Conservation (phyloP, 2,113 vertebrate species). For the Syngnathus floridae region DNA sequence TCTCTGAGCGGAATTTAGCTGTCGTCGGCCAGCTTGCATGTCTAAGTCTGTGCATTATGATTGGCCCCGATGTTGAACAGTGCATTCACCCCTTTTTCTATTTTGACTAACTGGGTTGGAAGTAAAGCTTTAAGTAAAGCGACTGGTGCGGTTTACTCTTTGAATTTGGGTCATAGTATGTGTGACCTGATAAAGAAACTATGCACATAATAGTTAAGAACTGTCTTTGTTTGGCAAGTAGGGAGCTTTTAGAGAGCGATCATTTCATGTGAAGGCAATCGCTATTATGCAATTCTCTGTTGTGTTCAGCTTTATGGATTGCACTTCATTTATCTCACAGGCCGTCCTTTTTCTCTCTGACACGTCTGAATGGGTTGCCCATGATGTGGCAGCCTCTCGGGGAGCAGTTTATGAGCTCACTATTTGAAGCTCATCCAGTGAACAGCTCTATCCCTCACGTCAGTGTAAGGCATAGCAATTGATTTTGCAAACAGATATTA, state of each 20-base stretch:
- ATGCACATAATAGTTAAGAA: conserved; percentile 4
- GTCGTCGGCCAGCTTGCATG: neutral
- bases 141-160: conserved; percentile 12
- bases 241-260: conserved; percentile 16
- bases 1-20: neutral
- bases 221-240: conserved; percentile 17
- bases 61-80: neutral
- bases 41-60: neutral
- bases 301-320: conserved; percentile 24
- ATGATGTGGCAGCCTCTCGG: conserved; percentile 14
- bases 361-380: conserved; percentile 16
- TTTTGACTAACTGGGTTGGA: conserved; percentile 52
- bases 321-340: conserved; percentile 21
- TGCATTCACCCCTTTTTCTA: conserved; percentile 13
- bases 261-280: conserved; percentile 14
- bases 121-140: conserved; percentile 45
- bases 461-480: neutral
- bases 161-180: conserved; percentile 37
- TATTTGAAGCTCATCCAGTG: conserved; percentile 9
- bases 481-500: neutral
- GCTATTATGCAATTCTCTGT: conserved; percentile 3
- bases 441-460: too few relatives aligned
- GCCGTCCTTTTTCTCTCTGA: conserved; percentile 7
- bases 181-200: conserved; percentile 12
- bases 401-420: conserved; percentile 34